These are phyloP conservation scores for Crenichthys baileyi DNA, from an alignment of 2,797 vertebrate genomes.

Conservation along the genomic window DNA sequence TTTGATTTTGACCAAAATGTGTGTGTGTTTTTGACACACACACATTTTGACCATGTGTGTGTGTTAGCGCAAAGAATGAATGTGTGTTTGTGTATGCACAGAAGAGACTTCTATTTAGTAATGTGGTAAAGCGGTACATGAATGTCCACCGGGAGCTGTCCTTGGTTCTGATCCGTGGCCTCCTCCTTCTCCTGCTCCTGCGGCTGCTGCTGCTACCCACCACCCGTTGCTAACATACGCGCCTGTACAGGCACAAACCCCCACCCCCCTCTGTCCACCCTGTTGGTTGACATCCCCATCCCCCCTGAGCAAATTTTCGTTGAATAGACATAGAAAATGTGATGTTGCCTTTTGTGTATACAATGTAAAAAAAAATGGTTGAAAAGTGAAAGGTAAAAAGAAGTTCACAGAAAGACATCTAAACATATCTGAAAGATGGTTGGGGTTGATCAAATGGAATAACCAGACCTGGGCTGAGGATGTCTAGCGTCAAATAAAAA, in stretches of 20 bases:
- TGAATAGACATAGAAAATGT: not conserved
- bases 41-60: conserved; percentile 5
- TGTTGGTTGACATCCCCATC: conserved; percentile 77
- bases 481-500: not conserved
- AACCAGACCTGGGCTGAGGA: not conserved
- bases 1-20: not conserved
- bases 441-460: not conserved
- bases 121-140: conserved; percentile 67
- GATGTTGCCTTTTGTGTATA: conserved; percentile 1
- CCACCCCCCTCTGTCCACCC: conserved; percentile 25
- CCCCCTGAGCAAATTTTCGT: conserved; percentile 20
- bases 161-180: conserved; percentile 79
- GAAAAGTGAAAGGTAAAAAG: not conserved
- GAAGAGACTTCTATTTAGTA: conserved; percentile 72
- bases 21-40: not conserved
- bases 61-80: conserved; percentile 10
- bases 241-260: not conserved
- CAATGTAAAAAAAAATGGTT: not conserved
- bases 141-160: conserved; percentile 77
- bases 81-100: conserved; percentile 21
- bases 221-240: not conserved
- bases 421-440: not conserved
- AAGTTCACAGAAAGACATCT: not conserved
- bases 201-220: not conserved
- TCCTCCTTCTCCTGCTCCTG: conserved; percentile 8